Evolutionary conservation across 2,113 vertebrate species (phyloP), one percentile per base, ranked within the genome.

Genomic region (Ginglymostoma cirratum): DNA sequence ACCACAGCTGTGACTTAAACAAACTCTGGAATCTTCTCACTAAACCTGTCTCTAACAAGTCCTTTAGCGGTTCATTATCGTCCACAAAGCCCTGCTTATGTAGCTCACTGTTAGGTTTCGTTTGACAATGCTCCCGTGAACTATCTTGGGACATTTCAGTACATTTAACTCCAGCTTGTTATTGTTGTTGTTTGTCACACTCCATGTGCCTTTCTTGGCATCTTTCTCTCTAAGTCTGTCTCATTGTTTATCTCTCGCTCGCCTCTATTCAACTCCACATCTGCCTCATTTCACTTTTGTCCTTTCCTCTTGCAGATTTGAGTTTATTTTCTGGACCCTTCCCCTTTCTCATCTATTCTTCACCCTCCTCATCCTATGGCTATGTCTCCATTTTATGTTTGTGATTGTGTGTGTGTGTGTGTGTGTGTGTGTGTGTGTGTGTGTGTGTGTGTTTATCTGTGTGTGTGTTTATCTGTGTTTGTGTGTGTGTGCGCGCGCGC

Each of bases 211-310:
- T 8, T 95, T 95, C 89, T 93, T 65, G 95, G 72, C 65, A 14
- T 45, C 66, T 38, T 65, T 30, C 10, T 34, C 4, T 24, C 10
- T n/a, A 2, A 27, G 17, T 96, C 14, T 78, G 78, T 83, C 76
- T 96, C 95, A 72, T 27, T 96, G 38, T 89, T 42, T 92, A 52
- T 96, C 96, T 80, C 19, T 94, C 66, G 7, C 55, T 61, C 67
- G 66, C 96, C 96, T 96, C 85, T 96, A 94, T 96, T 96, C 15
- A n/a, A 97, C 96, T 97, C 65, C 96, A 24, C 96, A 96, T 97
- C 96, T 48, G 70, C 96, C 96, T 96, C 48, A 42, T 17, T 38
- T 17, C 15, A 83, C 14, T 10, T 52, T 61, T 30, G 96, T 96
- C 76, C 87, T 96, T 96, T 95, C 95, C 96, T 96, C 83, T 96